Conservation (phyloP, 2,888 invertebrate genomes). For the Polydesmus complanatus region DNA sequence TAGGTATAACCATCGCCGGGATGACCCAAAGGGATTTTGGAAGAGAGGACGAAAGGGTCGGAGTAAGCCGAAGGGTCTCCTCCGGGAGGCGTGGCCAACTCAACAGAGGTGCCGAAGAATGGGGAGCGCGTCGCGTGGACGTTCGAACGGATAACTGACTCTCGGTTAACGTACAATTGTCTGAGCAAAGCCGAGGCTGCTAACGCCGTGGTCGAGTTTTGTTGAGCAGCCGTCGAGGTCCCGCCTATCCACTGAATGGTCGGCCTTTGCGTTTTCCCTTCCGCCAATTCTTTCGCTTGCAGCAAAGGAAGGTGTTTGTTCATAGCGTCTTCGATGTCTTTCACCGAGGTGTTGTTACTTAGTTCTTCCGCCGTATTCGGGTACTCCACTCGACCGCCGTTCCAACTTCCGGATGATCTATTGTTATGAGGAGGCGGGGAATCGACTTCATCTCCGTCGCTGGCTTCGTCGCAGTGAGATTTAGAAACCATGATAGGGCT, state of each 20-base stretch:
- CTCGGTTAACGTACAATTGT: slow-evolving; percentile 81
- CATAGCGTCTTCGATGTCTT: slow-evolving; percentile 91
- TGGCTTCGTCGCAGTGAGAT: neutral
- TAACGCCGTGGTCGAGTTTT: slow-evolving; percentile 38
- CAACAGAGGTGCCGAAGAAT: slow-evolving; percentile 19
- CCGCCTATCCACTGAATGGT: slow-evolving; percentile 79
- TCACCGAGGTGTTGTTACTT: slow-evolving; percentile 45
- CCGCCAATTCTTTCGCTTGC: slow-evolving; percentile 38
- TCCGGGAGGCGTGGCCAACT: slow-evolving; percentile 75
- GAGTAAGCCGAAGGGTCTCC: slow-evolving; percentile 34
- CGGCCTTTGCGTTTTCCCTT: slow-evolving; percentile 50
- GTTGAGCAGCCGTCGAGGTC: slow-evolving; percentile 37
- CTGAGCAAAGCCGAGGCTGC: slow-evolving; percentile 69
- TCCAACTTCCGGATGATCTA: neutral
- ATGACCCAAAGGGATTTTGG: slow-evolving; percentile 34
- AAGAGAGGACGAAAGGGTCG: slow-evolving; percentile 42
- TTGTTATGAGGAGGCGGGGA: neutral
- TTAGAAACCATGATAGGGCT: neutral
- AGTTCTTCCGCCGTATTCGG: slow-evolving; percentile 10
- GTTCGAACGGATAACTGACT: slow-evolving; percentile 87
- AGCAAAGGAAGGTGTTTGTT: slow-evolving; percentile 64
- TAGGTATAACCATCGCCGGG: slow-evolving; percentile 18
- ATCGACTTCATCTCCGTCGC: neutral
- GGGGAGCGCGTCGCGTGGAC: slow-evolving; percentile 33
- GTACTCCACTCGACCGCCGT: slow-evolving; percentile 7